Evolutionary conservation across 2,888 invertebrate genomes (phyloP).

Genomic region (Orthonevra nobilis): DNA sequence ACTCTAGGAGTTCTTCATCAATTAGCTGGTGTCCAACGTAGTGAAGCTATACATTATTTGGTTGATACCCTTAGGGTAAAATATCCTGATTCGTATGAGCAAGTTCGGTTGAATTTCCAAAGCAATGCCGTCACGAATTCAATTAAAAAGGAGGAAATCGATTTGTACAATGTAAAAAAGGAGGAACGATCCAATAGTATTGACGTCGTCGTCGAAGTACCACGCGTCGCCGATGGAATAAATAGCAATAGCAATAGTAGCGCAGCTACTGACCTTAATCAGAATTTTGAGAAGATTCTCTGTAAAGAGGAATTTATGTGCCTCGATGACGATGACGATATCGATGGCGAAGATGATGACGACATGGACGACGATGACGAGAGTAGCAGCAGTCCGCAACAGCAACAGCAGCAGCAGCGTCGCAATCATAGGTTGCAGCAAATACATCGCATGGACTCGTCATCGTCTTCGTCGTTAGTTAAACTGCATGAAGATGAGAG

Average conservation of each 20-base stretch:
- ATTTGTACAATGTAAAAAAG: slow-evolving; percentile 59
- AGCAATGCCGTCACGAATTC: slow-evolving; percentile 73
- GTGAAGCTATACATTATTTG: slow-evolving; percentile 78
- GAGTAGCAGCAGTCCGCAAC: slow-evolving; percentile 54
- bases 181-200: slow-evolving; percentile 31
- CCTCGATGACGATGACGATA: slow-evolving; percentile 78
- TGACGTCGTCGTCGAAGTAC: slow-evolving; percentile 18
- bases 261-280: slow-evolving; percentile 78
- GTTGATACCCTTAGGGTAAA: slow-evolving; percentile 77
- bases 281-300: slow-evolving; percentile 80
- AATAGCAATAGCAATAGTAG: slow-evolving; percentile 68
- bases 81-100: slow-evolving; percentile 78
- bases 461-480: slow-evolving; percentile 61
- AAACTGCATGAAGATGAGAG: slow-evolving; percentile 63
- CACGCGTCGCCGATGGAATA: slow-evolving; percentile 32
- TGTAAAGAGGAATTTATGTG: slow-evolving; percentile 79
- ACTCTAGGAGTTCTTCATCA: slow-evolving; percentile 78
- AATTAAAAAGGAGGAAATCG: slow-evolving; percentile 77
- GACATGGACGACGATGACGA: slow-evolving; percentile 60
- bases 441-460: slow-evolving; percentile 57
- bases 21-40: slow-evolving; percentile 76
- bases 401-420: slow-evolving; percentile 45
- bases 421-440: slow-evolving; percentile 57
- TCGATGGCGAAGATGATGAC: slow-evolving; percentile 71
- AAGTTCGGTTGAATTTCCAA: slow-evolving; percentile 76